Conservation (phyloP, 2,797 vertebrate genomes). For the Rhinella marina region DNA sequence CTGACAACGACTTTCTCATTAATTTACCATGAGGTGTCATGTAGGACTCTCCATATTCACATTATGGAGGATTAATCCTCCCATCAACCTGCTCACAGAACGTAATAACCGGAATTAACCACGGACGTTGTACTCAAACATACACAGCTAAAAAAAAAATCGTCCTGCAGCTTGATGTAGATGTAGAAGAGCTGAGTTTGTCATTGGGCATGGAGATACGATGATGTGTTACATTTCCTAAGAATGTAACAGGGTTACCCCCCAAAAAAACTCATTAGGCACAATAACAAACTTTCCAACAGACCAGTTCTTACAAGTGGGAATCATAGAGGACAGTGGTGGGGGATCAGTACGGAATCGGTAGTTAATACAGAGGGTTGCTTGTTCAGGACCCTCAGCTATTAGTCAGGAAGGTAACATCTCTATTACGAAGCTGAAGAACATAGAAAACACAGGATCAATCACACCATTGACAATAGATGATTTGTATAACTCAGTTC, state of each 20-base stretch:
- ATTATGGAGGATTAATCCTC: constrained; percentile 25
- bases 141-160: not conserved
- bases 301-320: too few relatives aligned
- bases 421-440: too few relatives aligned
- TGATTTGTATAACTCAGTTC: too few relatives aligned
- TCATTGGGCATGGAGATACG: not conserved
- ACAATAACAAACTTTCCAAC: too few relatives aligned
- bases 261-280: not conserved
- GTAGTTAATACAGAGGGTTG: too few relatives aligned
- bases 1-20: not conserved
- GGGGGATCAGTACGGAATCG: too few relatives aligned
- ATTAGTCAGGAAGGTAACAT: too few relatives aligned
- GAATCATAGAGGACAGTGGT: too few relatives aligned
- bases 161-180: not conserved
- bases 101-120: constrained; percentile 19
- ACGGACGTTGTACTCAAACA: not conserved
- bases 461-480: too few relatives aligned
- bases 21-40: constrained; percentile 19
- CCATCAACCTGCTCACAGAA: constrained; percentile 17
- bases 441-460: too few relatives aligned
- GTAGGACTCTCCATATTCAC: constrained; percentile 13
- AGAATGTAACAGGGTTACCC: not conserved
- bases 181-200: not conserved
- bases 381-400: too few relatives aligned
- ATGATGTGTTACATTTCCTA: not conserved